phyloP scores from a whole-genome alignment of 2,113 vertebrate species.

The Neoarius graeffei region DNA sequence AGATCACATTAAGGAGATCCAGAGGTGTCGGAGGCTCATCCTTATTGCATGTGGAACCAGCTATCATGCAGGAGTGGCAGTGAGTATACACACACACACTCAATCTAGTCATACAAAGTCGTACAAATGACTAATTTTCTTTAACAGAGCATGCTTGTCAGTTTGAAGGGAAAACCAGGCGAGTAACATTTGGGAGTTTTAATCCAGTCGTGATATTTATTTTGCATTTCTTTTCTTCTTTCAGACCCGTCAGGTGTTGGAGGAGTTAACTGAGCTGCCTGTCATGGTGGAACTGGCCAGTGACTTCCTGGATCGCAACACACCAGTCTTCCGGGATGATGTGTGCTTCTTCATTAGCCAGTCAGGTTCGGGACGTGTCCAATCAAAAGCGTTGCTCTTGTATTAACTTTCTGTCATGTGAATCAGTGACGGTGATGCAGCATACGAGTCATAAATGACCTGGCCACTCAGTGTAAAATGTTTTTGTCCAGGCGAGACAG shows the following conservation, averaged over 20 bases:
- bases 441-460: too few species aligned
- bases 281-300: constrained; percentile 99
- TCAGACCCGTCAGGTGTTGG: constrained; percentile 96
- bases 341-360: constrained; percentile 99
- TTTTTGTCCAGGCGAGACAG: constrained; percentile 85
- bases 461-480: too few species aligned
- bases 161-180: background rate
- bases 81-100: constrained; percentile 68
- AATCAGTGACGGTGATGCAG: too few species aligned
- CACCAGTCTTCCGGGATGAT: constrained; percentile 94
- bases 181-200: background rate
- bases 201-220: background rate
- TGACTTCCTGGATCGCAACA: constrained; percentile 98
- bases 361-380: constrained; percentile 77
- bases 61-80: constrained; percentile 93
- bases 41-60: constrained; percentile 97
- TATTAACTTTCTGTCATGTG: background rate
- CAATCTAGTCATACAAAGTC: too few species aligned
- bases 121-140: background rate
- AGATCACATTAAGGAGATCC: constrained; percentile 99
- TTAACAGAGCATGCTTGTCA: background rate
- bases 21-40: constrained; percentile 91
- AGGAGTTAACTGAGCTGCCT: constrained; percentile 93
- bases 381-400: background rate
- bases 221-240: constrained; percentile 12